Evolutionary conservation across 2,888 invertebrate genomes (phyloP), one percentile per base, ranked within the genome.

Genomic region (Drosophila hamatofila): DNA sequence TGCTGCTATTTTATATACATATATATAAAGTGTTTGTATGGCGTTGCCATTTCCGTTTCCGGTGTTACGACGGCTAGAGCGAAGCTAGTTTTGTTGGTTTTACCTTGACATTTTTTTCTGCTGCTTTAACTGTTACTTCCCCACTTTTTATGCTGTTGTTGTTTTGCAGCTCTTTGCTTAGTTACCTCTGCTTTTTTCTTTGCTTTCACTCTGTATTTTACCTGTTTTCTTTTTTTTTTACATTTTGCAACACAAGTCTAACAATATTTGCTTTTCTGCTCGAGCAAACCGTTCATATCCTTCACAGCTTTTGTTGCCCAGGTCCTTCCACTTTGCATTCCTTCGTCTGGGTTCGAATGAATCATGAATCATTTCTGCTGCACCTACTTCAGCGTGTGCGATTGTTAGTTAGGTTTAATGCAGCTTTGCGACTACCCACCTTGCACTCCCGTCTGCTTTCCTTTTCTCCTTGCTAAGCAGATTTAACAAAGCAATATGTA

Each of bases 61-160:
- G 87, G 56, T 48, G 51, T 77, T 70, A 78, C 83, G 81, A 78
- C 81, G 81, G 63, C 66, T 71, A 57, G 75, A 35, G 54, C 57
- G 72, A 58, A 72, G 75, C 75, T 78, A 78, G 77, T 78, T 84
- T 78, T 56, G 72, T 88, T 80, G 76, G 78, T 81, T 85, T 88
- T 89, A 87, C 90, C 87, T 87, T 87, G 90, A 87, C 89, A 88
- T 88, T 88, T 88, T 88, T 78, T 83, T 75, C 58, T 54, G 44
- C 46, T 68, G 60, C 46, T 62, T 72, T 69, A 48, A 65, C 64
- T 62, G 52, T 70, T 69, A 73, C 59, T 54, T 55, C 54, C 56
- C 18, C 35, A n/a, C 16, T 35, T 52, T 41, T 41, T 39, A 23
- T 23, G 25, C 16, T 23, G 23, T 16, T 44, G 44, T 23, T 57